These are phyloP conservation scores for Phthorimaea operculella DNA, from an alignment of 1,140 invertebrate species.

Conservation along the genomic window DNA sequence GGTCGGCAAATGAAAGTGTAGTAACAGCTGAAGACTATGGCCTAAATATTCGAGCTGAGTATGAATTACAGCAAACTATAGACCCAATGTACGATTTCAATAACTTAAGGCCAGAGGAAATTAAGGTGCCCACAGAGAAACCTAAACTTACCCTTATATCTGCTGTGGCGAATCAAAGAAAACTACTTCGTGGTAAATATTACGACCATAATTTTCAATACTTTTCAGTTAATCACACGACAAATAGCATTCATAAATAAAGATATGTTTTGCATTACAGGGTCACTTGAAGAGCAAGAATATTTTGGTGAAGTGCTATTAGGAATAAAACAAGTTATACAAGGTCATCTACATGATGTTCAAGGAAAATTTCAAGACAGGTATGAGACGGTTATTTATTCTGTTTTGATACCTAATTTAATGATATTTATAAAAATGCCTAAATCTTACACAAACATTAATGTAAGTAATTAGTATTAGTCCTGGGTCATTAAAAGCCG, in stretches of 20 bases:
- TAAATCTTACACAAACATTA: too few species aligned
- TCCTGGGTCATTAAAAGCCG: too few species aligned
- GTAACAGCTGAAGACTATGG: constrained; percentile 23
- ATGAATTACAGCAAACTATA: constrained; percentile 34
- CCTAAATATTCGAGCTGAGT: constrained; percentile 34
- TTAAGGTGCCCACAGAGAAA: constrained; percentile 61
- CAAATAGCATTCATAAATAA: not conserved
- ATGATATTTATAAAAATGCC: too few species aligned
- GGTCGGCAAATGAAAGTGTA: constrained; percentile 18
- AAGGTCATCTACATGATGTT: constrained; percentile 74
- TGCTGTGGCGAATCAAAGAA: constrained; percentile 61
- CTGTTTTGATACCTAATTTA: not conserved
- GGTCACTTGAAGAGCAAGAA: constrained; percentile 75
- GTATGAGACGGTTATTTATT: constrained; percentile 22
- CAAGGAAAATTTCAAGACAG: constrained; percentile 74
- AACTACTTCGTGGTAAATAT: constrained; percentile 56
- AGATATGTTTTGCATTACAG: constrained; percentile 35
- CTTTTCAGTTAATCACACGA: not conserved
- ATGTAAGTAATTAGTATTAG: too few species aligned
- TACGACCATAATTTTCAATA: constrained; percentile 3
- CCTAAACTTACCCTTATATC: constrained; percentile 61
- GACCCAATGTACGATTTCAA: constrained; percentile 45
- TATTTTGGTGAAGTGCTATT: constrained; percentile 79
- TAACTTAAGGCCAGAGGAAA: constrained; percentile 58
- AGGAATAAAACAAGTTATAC: constrained; percentile 82